Evolutionary conservation across 2,888 invertebrate genomes (phyloP), one percentile per base, ranked within the genome.

Genomic region (Gymnoscelis rufifasciata): DNA sequence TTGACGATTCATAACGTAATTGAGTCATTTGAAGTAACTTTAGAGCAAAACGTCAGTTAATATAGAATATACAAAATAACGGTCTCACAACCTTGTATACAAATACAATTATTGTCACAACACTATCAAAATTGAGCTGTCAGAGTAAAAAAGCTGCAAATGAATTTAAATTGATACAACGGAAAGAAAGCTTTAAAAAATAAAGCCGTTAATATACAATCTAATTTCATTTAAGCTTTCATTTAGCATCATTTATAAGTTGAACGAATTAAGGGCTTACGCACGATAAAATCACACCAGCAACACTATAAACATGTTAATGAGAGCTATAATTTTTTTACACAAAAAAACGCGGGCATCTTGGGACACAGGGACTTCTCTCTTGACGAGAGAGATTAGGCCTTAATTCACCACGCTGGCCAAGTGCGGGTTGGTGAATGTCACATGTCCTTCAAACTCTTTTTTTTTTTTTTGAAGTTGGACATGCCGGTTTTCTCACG

Each of bases 31-130:
- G 14, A 28, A 7, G 35, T 50, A 36, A 48, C 47, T 41, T 30
- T 24, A 14, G 24, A 48, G n/a, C n/a, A n/a, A n/a, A n/a, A n/a
- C n/a, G n/a, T n/a, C n/a, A n/a, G n/a, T n/a, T n/a, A n/a, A 52
- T 19, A 48, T 50, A 47, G 42, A 47, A 50, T 53, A 42, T 4
- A 41, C 36, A 46, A 54, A 29, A 52, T 57, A 57, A 57, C 66
- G 74, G 62, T 68, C 64, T 79, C 78, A 80, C 81, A 83, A 82
- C 78, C 80, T 68, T 62, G 50, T 65, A 64, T 54, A 60, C 56
- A 66, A 62, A 60, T n/a, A n/a, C n/a, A n/a, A n/a, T 6, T 26
- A 31, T 14, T 63, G 59, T 69, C 68, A 71, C 63, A 70, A 71
- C 64, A 63, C 56, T 60, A 46, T 39, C 56, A 49, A 52, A 52